Evolutionary conservation across 2,888 invertebrate species (phyloP).

Genomic region (Alentia gelatinosa): DNA sequence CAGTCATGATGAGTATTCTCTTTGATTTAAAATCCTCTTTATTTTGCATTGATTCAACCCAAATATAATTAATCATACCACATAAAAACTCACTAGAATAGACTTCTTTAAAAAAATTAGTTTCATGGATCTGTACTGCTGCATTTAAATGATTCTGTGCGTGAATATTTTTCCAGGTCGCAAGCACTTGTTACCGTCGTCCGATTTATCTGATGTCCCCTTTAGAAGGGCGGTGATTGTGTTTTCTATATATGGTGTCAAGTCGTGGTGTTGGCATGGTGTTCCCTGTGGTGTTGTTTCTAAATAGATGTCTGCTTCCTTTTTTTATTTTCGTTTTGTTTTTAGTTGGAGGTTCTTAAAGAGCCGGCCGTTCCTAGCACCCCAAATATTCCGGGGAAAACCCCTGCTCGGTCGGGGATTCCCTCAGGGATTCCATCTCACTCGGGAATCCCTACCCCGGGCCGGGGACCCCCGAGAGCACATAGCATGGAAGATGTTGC

Average conservation of each 20-base stretch:
- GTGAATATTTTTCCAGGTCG: neutral
- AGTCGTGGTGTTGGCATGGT: constrained; percentile 39
- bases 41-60: neutral
- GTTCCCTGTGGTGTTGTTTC: constrained; percentile 10
- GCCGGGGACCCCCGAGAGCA: constrained; percentile 50
- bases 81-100: neutral
- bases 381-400: neutral
- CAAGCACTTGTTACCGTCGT: neutral
- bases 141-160: neutral
- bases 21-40: neutral
- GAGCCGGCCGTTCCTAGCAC: neutral
- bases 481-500: constrained; percentile 63
- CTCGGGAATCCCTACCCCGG: constrained; percentile 56
- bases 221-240: neutral
- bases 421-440: constrained; percentile 33
- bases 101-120: neutral
- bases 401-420: constrained; percentile 38
- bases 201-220: neutral
- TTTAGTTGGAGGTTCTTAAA: constrained; percentile 47
- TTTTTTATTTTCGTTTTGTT: neutral
- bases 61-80: neutral
- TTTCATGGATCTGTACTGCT: neutral
- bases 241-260: neutral
- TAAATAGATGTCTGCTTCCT: constrained; percentile 2
- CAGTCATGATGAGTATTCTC: neutral